These are phyloP conservation scores for Mionectes macconnelli DNA, from an alignment of 2,113 vertebrate species.

Conservation along the genomic window DNA sequence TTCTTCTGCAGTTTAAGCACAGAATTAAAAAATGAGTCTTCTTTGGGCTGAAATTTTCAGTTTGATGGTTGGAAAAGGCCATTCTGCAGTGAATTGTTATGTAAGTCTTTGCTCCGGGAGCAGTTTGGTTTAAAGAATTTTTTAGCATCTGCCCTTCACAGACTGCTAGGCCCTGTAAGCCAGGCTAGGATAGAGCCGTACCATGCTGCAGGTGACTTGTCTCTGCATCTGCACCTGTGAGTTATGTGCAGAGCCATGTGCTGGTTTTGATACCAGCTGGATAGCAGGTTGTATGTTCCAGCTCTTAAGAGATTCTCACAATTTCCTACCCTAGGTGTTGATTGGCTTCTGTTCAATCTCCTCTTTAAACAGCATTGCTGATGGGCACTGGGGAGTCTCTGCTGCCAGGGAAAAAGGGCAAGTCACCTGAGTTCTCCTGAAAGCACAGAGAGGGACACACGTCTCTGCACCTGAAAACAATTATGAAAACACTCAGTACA, in stretches of 20 bases:
- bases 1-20: neutral
- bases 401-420: neutral
- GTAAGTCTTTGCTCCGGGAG: neutral
- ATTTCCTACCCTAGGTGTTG: neutral
- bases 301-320: neutral
- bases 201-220: neutral
- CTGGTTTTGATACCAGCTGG: neutral
- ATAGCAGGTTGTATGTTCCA: too few species aligned
- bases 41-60: neutral
- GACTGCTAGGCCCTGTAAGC: neutral
- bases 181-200: neutral
- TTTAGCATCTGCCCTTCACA: neutral
- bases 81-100: neutral
- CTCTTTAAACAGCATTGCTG: neutral
- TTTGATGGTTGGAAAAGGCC: neutral
- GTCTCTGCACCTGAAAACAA: neutral
- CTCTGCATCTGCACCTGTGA: neutral
- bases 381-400: neutral
- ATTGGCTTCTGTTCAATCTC: neutral
- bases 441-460: neutral
- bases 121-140: neutral
- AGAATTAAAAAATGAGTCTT: neutral
- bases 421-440: fast-evolving
- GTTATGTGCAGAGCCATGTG: fast-evolving
- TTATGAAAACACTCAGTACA: neutral